These are phyloP conservation scores for Aspidiotus rigidus DNA, from an alignment of 2,888 invertebrate species.

Conservation along the genomic window DNA sequence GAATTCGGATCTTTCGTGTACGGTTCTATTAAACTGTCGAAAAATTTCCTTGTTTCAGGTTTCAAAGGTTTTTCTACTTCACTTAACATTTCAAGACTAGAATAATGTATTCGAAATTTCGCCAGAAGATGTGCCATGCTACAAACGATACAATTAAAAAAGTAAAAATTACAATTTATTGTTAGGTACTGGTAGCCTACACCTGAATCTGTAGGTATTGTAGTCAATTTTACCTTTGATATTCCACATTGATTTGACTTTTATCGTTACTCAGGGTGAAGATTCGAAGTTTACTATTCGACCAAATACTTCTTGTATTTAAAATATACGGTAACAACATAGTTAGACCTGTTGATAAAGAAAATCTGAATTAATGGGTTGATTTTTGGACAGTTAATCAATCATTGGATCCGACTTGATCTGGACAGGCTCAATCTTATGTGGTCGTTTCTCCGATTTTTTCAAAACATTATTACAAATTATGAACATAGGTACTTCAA, in stretches of 20 bases:
- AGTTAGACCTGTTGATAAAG: constrained; percentile 27
- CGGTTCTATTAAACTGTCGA: constrained; percentile 57
- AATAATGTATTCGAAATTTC: constrained; percentile 86
- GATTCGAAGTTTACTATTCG: constrained; percentile 27
- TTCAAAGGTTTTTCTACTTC: constrained; percentile 76
- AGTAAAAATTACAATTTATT: not conserved
- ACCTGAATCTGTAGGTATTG: not conserved
- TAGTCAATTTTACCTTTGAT: constrained; percentile 29
- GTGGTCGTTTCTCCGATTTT: too few species aligned
- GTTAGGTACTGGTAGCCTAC: not conserved
- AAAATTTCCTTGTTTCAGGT: constrained; percentile 60
- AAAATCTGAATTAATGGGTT: not conserved
- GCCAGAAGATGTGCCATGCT: constrained; percentile 88
- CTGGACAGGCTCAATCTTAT: too few species aligned
- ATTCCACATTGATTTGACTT: constrained; percentile 23
- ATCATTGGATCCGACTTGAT: too few species aligned
- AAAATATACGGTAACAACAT: constrained; percentile 33
- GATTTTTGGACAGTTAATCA: not conserved
- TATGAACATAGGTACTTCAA: too few species aligned
- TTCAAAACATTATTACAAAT: too few species aligned
- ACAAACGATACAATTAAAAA: constrained; percentile 39
- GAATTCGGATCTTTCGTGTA: constrained; percentile 19
- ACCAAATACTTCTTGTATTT: constrained; percentile 29
- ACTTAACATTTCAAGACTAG: constrained; percentile 77
- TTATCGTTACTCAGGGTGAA: constrained; percentile 29